Evolutionary conservation across 2,797 vertebrate genomes (phyloP), one percentile per base, ranked within the genome.

Genomic region (Sebastolobus altivelis): DNA sequence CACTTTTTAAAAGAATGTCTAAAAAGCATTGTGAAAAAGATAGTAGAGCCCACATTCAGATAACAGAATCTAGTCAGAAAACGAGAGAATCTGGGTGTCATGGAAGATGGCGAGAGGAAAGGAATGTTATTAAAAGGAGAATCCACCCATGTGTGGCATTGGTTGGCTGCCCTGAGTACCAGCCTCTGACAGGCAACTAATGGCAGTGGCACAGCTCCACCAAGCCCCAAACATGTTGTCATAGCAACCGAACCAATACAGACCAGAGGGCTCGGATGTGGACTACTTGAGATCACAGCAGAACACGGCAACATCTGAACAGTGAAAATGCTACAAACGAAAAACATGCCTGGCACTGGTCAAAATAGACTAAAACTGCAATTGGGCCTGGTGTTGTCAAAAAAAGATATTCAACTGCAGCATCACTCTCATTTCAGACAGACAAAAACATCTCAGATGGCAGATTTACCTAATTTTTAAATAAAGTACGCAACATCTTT

Each of bases 111-210:
- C 3, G 16, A 62, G 16, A 14, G n/a, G 37, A 62, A 65, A 38
- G 22, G 52, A 55, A 77, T 49, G 33, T 43, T 54, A 60, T 81
- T 58, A 72, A 75, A 75, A 68, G 67, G 43, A 75, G 20, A 76
- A 80, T 77, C 71, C 56, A 73, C 9, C 65, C 22, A 60, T 75
- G 68, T 68, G 37, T 72, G 75, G 33, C 68, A 62, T 11, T 13
- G 11, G 37, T 22, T 59, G 56, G 61, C 54, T 80, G 75, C 61
- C 69, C 37, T 49, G 62, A 78, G 58, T 72, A 85, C 85, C 63
- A 82, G 22, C 54, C 46, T 83, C 70, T 81, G 82, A 91, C 79
- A 87, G 7, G 38, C 20, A 83, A 59, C 46, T 77, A 62, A 82
- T 70, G 76, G 49, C 56, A 33, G 72, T 38, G 29, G 72, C 66